phyloP scores from a whole-genome alignment of 1,140 invertebrate species.

The Brachionus manjavacas region DNA sequence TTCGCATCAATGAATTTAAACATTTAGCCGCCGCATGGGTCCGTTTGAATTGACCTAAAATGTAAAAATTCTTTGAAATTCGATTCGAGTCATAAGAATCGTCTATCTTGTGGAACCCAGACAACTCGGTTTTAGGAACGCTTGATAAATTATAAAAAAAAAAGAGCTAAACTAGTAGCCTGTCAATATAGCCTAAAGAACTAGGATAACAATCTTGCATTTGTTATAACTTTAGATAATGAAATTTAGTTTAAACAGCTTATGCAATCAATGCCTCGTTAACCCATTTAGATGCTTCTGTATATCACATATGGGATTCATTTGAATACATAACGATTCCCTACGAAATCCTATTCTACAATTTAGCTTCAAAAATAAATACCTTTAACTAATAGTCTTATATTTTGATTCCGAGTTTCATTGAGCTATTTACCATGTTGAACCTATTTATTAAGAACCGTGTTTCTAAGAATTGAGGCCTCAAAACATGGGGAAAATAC shows the following conservation, averaged over 20 bases:
- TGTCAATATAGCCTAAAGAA: background rate
- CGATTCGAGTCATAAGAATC: background rate
- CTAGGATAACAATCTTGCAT: background rate
- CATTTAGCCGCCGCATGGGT: background rate
- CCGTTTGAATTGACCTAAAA: background rate
- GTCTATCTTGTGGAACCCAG: background rate
- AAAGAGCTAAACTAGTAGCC: background rate
- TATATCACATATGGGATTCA: background rate
- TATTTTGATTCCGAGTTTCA: background rate
- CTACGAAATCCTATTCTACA: background rate
- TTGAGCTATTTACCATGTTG: background rate
- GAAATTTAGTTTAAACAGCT: background rate
- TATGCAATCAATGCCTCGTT: constrained; percentile 1
- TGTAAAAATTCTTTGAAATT: background rate
- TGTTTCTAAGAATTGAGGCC: too few species aligned
- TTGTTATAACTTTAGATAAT: constrained; percentile 1
- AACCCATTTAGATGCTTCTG: background rate
- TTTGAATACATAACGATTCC: background rate
- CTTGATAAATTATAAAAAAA: background rate
- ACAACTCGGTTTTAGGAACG: background rate
- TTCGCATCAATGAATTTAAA: background rate
- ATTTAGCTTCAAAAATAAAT: background rate
- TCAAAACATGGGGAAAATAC: too few species aligned
- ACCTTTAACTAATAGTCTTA: background rate
- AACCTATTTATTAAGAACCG: too few species aligned